Evolutionary conservation across 2,797 vertebrate genomes (phyloP), one percentile per base, ranked within the genome.

Genomic region (Mallotus villosus): DNA sequence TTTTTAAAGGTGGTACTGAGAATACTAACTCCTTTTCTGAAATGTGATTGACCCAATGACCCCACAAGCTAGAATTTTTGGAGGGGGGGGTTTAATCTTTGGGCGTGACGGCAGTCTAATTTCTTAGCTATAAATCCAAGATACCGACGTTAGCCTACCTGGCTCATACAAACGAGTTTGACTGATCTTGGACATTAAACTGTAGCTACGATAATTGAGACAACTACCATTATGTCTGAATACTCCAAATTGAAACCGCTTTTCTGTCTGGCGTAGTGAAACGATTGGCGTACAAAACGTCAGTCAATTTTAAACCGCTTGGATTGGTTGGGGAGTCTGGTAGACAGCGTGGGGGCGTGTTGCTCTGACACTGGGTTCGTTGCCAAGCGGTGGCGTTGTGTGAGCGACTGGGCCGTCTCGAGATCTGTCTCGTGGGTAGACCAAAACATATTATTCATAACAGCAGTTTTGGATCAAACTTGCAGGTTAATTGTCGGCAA

Each of bases 361-460:
- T n/a, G 63, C 1, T 17, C 12, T 49, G 80, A 22, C 67, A 89
- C 85, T 90, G 87, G 87, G 87, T 87, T 85, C 75, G 1, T 88
- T 86, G 63, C 66, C 0, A 63, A 83, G 79, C 85, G 82, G 87
- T 89, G 87, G 86, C 87, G 92, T 92, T 77, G 93, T 90, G 90
- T 86, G 82, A 89, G 91, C 85, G 90, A 87, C 87, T 87, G 88
- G 86, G 86, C 81, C 71, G 83, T 92, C 85, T 92, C 88, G 86
- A 90, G 86, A 86, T 88, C 80, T 78, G 90, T 92, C 89, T 92
- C 89, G 90, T 89, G 90, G 78, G 77, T 86, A 83, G 67, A 82
- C 74, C 74, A 69, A 71, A 71, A 85, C 78, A 68, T 79, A 77
- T 87, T 84, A 61, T 75, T 80, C 66, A 49, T 74, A 80, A 64